Base-by-base conservation (phyloP, 2,888 invertebrate genomes). In the Sinohyriopsis cumingii region DNA sequence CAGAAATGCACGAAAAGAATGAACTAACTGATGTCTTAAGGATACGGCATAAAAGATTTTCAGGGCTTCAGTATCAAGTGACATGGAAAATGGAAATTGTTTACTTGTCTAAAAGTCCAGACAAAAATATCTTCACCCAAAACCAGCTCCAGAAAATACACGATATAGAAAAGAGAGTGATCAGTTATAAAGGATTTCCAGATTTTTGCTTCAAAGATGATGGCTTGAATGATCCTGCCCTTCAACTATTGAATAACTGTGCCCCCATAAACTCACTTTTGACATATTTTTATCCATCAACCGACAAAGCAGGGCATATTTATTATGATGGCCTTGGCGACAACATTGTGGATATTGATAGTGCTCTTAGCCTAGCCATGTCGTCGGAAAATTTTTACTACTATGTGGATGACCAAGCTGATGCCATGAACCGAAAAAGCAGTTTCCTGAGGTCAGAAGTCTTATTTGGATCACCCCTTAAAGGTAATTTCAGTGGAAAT, bases 241-340 rank as follows among this genome's bases (percentile, higher is more conserved):
- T 85, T 15, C 65, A 73, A 45, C 70, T 73, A 1, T 75, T 79
- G 64, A 75, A 82, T 33, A 83, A 82, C 24, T 88, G 88, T 75
- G 82, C 84, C 19, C 88, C 88, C 6, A 75, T 86, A 7, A 88
- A 87, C 69, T 87, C 87, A 19, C 70, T 88, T 3, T 63, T 88
- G 65, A 84, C 87, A 28, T 88, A 87, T 69, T 87, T 88, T 72
- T 88, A 80, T 71, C 88, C 88, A 5, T 86, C 87, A 1, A 66
- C 72, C 53, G 81, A 82, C 60, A 63, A 63, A 4, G 62, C 65
- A 3, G 82, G 83, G 0, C 71, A 73, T 45, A 67, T 84, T 25
- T 78, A 78, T 69, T 87, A 84, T 68, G 88, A 88, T 72, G 86
- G 86, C 0, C 75, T 85, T 5, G 88, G 88, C 7, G 79, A 81